Conservation (phyloP, 2,797 vertebrate genomes). For the Chaunax sp. region DNA sequence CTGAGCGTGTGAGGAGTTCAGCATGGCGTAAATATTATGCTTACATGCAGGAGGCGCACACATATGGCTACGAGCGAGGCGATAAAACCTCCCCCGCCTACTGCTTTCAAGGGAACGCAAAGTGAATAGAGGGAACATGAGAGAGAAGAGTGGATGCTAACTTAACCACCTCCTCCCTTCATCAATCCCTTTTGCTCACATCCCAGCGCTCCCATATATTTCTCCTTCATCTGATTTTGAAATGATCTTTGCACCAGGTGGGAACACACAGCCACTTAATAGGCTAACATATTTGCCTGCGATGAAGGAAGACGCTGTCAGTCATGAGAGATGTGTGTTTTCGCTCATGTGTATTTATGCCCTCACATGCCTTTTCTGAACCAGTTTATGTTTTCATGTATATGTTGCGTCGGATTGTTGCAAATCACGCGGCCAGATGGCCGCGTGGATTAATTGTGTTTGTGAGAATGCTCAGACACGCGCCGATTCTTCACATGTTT, state of each 20-base stretch:
- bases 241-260: constrained; percentile 58
- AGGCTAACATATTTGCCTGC: constrained; percentile 62
- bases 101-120: constrained; percentile 40
- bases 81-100: constrained; percentile 50
- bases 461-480: constrained; percentile 14
- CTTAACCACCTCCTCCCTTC: constrained; percentile 53
- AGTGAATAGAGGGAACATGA: constrained; percentile 38
- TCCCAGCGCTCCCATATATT: constrained; percentile 54
- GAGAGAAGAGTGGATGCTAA: constrained; percentile 36
- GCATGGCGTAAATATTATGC: constrained; percentile 29
- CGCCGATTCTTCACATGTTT: constrained; percentile 2
- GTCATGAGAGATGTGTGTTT: constrained; percentile 37
- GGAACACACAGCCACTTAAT: constrained; percentile 60
- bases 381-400: constrained; percentile 39
- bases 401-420: constrained; percentile 25
- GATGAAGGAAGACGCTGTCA: constrained; percentile 58
- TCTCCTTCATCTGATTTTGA: constrained; percentile 52
- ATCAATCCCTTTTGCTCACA: constrained; percentile 37
- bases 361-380: constrained; percentile 25
- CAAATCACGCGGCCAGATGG: constrained; percentile 34
- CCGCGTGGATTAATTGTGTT: constrained; percentile 17
- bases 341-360: constrained; percentile 61
- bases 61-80: constrained; percentile 33
- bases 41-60: constrained; percentile 19
- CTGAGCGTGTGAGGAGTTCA: constrained; percentile 3